Evolutionary conservation across 2,888 invertebrate species (phyloP), one percentile per base, ranked within the genome.

Genomic region (Schizaphis graminum): DNA sequence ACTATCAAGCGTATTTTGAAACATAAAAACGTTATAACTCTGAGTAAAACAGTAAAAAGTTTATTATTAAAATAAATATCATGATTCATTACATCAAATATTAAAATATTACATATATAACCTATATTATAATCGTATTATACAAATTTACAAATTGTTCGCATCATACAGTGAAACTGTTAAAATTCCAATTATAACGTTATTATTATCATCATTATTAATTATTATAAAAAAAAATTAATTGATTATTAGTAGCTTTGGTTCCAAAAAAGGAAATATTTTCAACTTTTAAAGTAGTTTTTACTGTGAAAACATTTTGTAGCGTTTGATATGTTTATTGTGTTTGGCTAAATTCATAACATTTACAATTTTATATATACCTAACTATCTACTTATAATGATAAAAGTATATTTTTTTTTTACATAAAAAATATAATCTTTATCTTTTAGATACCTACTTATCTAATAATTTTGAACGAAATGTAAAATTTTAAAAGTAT

Each of bases 281-380:
- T 91, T 44, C 5, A 26, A 85, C 44, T 91, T 91, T 53, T 3
- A 28, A 77, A 77, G 8, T 53, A 49, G 49, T 53, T 77, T 84
- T 91, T 53, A 84, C 77, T 16, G 0, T 84, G 35, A 91, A 91
- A 53, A 84, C 49, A 91, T 91, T 91, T 84, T 85, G 4, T 91
- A 91, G 84, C 84, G 49, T 91, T 91, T 84, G 28, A 53, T 91
- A 91, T 77, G 35, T 91, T 91, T 28, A 91, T 91, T 84, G 7
- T 28, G 41, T 91, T 91, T 84, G 53, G 41, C 84, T 85, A 53
- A 85, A 89, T 44, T 90, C 67, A 41, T 91, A 91, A 84, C 21
- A 85, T 84, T 91, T 91, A 56, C 84, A 91, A 85, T 91, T 91
- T 85, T 91, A 91, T 91, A 91, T 16, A 44, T 85, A 28, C 28